These are phyloP conservation scores for Ashinkailepas kermadecensis DNA, from an alignment of 2,888 invertebrate species.

Conservation along the genomic window DNA sequence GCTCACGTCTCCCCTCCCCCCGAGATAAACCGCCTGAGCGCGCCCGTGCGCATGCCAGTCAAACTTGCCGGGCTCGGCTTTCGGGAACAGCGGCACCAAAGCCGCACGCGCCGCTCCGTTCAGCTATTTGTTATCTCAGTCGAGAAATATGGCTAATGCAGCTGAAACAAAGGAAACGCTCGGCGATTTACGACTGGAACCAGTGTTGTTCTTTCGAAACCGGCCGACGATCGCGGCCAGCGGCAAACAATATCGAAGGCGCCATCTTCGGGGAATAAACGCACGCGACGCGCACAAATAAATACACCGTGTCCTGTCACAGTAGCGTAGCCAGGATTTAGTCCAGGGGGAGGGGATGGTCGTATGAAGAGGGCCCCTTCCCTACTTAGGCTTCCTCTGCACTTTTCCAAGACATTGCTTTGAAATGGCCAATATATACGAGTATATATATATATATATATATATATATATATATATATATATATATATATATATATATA, in stretches of 20 bases:
- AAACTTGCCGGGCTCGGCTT: not conserved
- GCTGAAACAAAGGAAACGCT: conserved; percentile 18
- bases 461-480: no score
- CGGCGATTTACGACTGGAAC: not conserved
- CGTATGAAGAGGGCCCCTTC: no score
- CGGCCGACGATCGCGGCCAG: no score
- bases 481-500: no score
- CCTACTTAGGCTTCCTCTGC: no score
- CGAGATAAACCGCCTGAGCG: not conserved
- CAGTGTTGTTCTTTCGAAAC: conserved; percentile 16
- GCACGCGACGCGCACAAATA: not conserved
- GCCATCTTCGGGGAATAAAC: not conserved
- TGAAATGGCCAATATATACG: no score
- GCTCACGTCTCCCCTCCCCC: not conserved
- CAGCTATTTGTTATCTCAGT: conserved; percentile 13
- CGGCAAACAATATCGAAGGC: no score
- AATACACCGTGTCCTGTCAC: no score
- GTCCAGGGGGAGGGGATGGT: no score
- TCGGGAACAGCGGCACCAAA: not conserved
- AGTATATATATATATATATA: no score
- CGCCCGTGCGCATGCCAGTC: conserved; percentile 1
- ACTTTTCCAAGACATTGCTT: no score
- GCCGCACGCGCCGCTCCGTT: not conserved
- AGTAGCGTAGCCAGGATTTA: no score
- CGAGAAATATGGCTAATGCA: conserved; percentile 19